phyloP scores from a whole-genome alignment of 2,888 invertebrate genomes.

The Cerceris ruficornis region DNA sequence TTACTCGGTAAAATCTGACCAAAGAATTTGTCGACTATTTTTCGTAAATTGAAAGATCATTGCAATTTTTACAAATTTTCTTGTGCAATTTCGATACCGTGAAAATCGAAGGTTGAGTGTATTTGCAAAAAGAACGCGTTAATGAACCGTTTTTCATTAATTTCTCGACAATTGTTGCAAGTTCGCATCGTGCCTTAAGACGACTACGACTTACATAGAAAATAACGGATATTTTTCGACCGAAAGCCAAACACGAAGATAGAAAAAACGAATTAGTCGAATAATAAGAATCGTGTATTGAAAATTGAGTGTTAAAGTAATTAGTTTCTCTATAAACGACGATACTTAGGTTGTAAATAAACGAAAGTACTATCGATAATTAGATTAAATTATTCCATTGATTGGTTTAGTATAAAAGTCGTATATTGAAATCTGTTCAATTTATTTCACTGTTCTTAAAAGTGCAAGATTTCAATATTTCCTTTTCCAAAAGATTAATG shows the following conservation, averaged over 20 bases:
- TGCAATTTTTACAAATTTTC: background rate
- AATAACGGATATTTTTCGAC: conserved; percentile 16
- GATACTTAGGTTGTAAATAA: background rate
- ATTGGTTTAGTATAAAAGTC: too few species aligned
- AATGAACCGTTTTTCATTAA: too few species aligned
- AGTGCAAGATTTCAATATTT: too few species aligned
- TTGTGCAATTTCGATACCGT: background rate
- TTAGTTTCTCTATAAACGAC: background rate
- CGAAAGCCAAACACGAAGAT: conserved; percentile 42
- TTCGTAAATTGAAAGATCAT: background rate
- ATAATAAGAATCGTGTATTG: background rate
- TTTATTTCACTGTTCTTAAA: too few species aligned
- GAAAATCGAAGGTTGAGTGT: background rate
- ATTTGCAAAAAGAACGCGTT: background rate
- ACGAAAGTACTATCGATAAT: too few species aligned
- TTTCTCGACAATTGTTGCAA: conserved; percentile 5
- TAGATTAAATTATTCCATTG: too few species aligned
- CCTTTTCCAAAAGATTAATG: too few species aligned
- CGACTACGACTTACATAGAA: conserved; percentile 50
- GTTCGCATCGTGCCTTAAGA: conserved; percentile 45
- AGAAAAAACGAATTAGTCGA: conserved; percentile 28
- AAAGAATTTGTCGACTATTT: background rate
- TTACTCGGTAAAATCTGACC: too few species aligned
- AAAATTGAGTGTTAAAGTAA: background rate
- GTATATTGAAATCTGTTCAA: too few species aligned